Evolutionary conservation across 1,140 invertebrate species (phyloP), one percentile per base, ranked within the genome.

Genomic region (Drosophila azteca): DNA sequence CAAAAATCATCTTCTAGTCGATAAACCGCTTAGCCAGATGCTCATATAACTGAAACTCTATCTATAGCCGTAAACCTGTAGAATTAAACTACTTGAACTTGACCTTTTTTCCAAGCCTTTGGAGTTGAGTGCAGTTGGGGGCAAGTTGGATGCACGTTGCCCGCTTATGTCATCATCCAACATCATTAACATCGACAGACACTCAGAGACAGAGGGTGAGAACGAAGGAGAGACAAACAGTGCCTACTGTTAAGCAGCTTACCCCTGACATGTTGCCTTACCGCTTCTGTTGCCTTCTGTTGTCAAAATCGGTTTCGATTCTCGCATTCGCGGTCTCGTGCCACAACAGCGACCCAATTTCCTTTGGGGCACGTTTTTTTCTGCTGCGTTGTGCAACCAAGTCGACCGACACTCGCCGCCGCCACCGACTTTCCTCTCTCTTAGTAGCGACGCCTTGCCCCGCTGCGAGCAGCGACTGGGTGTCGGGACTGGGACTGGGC

Each of bases 281-380:
- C 35, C 11, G 65, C 20, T 55, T 64, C 65, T 64, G 63, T 68
- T 67, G 6, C 43, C 65, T 44, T 39, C 13, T 53, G 35, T 15
- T 20, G n/a, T 13, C 50, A 15, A 51, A 69, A 69, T 67, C 58
- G 67, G 20, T 39, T 70, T 69, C 67, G 65, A 70, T 69, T 69
- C 67, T 55, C 3, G 31, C 51, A 9, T 29, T 53, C 51, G 64
- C 64, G 35, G 66, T 70, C 67, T 70, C 67, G 67, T 70, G 67
- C 67, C 67, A 58, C 67, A 70, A 69, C 15, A 69, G 35, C 67
- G 67, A 70, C 67, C 67, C 53, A 70, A 58, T 70, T 70, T 70
- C 52, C 65, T 70, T 69, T 69, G 65, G 65, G 67, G 67, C 67
- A 70, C 67, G 67, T 70, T 70, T 69, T 39, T 11, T 13, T 9